Evolutionary conservation across 2,113 vertebrate genomes (phyloP).

Genomic region (Solea solea): DNA sequence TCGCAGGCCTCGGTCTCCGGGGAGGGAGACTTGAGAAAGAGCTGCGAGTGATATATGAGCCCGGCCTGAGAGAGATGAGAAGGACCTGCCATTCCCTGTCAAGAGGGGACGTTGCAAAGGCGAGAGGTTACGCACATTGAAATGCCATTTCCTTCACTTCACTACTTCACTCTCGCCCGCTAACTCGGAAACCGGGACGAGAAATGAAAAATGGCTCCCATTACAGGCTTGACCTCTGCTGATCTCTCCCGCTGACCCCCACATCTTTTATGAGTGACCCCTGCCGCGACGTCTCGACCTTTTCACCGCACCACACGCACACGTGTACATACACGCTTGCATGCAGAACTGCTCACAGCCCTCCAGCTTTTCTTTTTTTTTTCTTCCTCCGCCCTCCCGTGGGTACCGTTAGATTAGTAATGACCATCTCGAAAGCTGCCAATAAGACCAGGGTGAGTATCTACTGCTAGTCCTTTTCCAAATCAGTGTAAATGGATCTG

Average conservation of each 20-base stretch:
- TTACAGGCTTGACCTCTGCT: slow-evolving; percentile 65
- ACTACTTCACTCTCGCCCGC: slow-evolving; percentile 42
- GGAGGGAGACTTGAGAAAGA: slow-evolving; percentile 47
- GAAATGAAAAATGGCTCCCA: slow-evolving; percentile 78
- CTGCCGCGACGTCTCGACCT: slow-evolving; percentile 35
- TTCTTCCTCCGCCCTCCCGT: background rate
- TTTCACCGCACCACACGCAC: slow-evolving; percentile 17
- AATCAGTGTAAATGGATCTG: slow-evolving; percentile 58
- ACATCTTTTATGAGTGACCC: slow-evolving; percentile 60
- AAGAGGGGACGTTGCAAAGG: slow-evolving; percentile 48
- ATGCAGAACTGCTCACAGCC: slow-evolving; percentile 19
- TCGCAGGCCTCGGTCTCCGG: slow-evolving; percentile 36
- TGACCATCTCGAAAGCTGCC: slow-evolving; percentile 47
- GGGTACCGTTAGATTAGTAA: slow-evolving; percentile 52
- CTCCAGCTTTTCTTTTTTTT: background rate
- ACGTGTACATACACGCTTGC: background rate
- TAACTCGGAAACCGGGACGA: slow-evolving; percentile 24
- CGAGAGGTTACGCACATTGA: slow-evolving; percentile 72
- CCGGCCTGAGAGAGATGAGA: slow-evolving; percentile 66
- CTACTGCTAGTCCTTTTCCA: slow-evolving; percentile 23
- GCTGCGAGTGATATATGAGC: slow-evolving; percentile 70
- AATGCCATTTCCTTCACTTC: slow-evolving; percentile 69
- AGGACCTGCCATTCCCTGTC: slow-evolving; percentile 72
- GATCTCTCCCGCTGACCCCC: slow-evolving; percentile 58
- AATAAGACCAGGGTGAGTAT: slow-evolving; percentile 39